Evolutionary conservation across 2,888 invertebrate species (phyloP).

Genomic region (Willowsia nigromaculata): DNA sequence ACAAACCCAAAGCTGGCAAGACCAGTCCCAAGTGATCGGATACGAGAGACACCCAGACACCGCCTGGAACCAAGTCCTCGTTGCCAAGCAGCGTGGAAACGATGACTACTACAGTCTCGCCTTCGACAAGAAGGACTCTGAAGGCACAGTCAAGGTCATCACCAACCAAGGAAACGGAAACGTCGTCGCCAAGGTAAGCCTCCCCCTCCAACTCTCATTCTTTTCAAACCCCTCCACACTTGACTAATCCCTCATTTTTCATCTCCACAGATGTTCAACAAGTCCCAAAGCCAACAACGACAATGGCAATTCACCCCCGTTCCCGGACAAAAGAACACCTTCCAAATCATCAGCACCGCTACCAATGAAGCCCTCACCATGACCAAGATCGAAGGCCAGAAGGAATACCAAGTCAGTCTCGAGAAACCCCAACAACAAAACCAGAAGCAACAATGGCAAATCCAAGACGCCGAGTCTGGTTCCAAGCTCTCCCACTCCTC

Average conservation of each 20-base stretch:
- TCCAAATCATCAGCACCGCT: slow-evolving; percentile 39
- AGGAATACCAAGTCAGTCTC: slow-evolving; percentile 42
- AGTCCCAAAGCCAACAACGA: slow-evolving; percentile 22
- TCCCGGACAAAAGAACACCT: neutral
- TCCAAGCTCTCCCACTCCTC: neutral
- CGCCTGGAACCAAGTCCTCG: slow-evolving; percentile 58
- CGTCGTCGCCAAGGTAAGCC: slow-evolving; percentile 49
- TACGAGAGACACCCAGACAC: slow-evolving; percentile 17
- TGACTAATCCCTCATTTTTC: no score
- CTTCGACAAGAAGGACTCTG: slow-evolving; percentile 46
- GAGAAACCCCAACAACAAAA: slow-evolving; percentile 1
- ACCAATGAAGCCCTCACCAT: slow-evolving; percentile 20
- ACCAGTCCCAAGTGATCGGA: slow-evolving; percentile 48
- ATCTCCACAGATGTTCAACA: slow-evolving; percentile 32
- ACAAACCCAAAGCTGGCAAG: slow-evolving; percentile 14
- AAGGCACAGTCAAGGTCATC: slow-evolving; percentile 49
- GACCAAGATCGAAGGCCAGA: neutral
- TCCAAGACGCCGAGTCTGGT: slow-evolving; percentile 30
- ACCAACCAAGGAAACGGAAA: slow-evolving; percentile 29
- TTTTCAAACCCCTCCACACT: no score
- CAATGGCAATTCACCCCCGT: slow-evolving; percentile 52
- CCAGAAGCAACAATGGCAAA: slow-evolving; percentile 49
- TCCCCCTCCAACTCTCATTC: no score
- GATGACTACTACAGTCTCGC: slow-evolving; percentile 59
- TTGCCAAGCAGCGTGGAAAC: slow-evolving; percentile 39